These are phyloP conservation scores for Sinosuthora webbiana DNA, from an alignment of 2,113 vertebrate genomes.

Conservation along the genomic window DNA sequence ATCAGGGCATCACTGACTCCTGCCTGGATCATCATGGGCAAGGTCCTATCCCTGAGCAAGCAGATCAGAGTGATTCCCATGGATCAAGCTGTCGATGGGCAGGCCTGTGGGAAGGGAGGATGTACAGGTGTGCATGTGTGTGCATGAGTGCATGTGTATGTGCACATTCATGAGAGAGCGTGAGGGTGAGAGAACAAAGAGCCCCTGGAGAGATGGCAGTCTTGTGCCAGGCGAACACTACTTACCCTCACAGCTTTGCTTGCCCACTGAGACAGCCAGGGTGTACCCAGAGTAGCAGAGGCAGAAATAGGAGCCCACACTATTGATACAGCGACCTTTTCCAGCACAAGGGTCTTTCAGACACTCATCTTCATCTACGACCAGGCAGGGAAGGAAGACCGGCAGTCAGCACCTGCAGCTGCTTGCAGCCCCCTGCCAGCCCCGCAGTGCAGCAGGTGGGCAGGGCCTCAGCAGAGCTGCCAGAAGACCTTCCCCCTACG, in stretches of 20 bases:
- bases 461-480: background rate
- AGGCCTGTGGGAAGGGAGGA: background rate
- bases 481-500: background rate
- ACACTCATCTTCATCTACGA: constrained; percentile 87
- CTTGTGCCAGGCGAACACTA: background rate
- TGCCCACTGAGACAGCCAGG: constrained; percentile 73
- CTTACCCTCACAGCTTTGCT: constrained; percentile 89
- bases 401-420: background rate
- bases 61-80: background rate
- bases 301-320: constrained; percentile 85
- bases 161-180: rapidly evolving
- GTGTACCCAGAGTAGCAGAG: constrained; percentile 86
- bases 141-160: too few relatives aligned
- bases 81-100: background rate
- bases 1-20: background rate
- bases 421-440: background rate
- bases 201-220: background rate
- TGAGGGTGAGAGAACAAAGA: background rate
- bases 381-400: background rate
- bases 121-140: background rate
- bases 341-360: constrained; percentile 82
- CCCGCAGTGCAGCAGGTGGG: rapidly evolving
- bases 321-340: constrained; percentile 87
- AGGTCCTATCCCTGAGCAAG: background rate
- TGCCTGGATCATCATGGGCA: background rate